Evolutionary conservation across 2,113 vertebrate species (phyloP), one percentile per base, ranked within the genome.

Genomic region (Cariama cristata): DNA sequence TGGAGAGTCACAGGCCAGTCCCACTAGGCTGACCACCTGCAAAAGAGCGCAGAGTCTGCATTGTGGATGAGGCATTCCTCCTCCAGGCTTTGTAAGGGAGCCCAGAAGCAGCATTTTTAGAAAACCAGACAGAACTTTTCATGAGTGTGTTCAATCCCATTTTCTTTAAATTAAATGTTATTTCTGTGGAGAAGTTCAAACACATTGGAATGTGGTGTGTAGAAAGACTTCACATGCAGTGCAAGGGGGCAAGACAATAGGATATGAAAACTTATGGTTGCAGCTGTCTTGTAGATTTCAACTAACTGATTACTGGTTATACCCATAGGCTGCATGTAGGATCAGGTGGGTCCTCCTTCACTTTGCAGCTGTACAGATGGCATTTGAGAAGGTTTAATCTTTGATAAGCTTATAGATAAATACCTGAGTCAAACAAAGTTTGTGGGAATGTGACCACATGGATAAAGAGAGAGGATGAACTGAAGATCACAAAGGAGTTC

Each of bases 221-320:
- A 59, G 62, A 45, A 88, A 72, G 26, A 53, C 11, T 35, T 79
- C 18, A n/a, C 4, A 5, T 32, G 12, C 26, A 12, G 11, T 82
- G 23, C 8, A 59, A 7, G 1, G 6, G 9, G 11, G 8, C 12
- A 79, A 66, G 38, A 45, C 1, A 60, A 28, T 12, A 17, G 2
- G 13, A 28, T 58, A 35, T 44, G 45, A 66, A 49, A 17, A 58
- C 24, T 63, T n/a, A 13, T 69, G 22, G 11, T 72, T 42, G 8
- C 32, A 67, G 8, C 6, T 2, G 1, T 47, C 12, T 76, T 55
- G 28, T 55, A 44, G 27, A 47, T 76, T 55, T 75, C 49, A 83
- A 1, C 8, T 21, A 22, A 32, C 16, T 52, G 30, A 33, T 64
- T 55, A 21, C 3, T 60, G 47, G 18, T 67, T 82, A 52, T 33